phyloP scores from a whole-genome alignment of 2,113 vertebrate species.

The Trachemys scripta region DNA sequence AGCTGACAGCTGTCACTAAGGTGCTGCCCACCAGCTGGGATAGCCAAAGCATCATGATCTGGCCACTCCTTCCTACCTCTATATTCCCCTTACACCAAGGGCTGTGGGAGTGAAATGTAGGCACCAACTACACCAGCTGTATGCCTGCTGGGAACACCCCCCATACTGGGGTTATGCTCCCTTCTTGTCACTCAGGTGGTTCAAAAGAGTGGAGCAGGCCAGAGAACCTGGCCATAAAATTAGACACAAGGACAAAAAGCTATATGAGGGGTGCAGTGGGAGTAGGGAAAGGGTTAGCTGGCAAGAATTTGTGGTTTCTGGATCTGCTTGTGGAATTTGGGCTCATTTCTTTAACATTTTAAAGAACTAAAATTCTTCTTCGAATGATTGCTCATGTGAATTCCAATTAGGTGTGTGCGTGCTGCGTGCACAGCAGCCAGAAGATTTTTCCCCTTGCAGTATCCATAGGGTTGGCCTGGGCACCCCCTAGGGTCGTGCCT shows the following conservation, averaged over 20 bases:
- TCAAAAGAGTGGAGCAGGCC: neutral
- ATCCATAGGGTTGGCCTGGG: no score
- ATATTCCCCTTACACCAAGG: neutral
- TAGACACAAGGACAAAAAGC: neutral
- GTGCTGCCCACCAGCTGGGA: neutral
- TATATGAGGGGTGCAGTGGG: neutral
- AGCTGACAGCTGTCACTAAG: neutral
- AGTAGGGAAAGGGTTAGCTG: neutral
- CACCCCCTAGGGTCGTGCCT: no score
- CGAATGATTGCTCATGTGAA: no score
- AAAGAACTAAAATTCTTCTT: neutral
- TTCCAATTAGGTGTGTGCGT: no score
- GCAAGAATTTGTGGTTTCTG: neutral
- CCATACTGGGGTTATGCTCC: neutral
- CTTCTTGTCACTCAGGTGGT: neutral
- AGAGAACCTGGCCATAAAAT: neutral
- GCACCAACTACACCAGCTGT: neutral
- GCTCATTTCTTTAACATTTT: neutral
- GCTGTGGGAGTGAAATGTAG: neutral
- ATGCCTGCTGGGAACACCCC: neutral
- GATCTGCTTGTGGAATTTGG: neutral
- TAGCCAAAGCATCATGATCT: neutral
- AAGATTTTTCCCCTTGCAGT: no score
- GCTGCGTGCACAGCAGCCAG: no score
- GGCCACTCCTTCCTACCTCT: neutral